These are phyloP conservation scores for Caenorhabditis parvicauda DNA, from an alignment of 2,888 invertebrate genomes.

Conservation along the genomic window DNA sequence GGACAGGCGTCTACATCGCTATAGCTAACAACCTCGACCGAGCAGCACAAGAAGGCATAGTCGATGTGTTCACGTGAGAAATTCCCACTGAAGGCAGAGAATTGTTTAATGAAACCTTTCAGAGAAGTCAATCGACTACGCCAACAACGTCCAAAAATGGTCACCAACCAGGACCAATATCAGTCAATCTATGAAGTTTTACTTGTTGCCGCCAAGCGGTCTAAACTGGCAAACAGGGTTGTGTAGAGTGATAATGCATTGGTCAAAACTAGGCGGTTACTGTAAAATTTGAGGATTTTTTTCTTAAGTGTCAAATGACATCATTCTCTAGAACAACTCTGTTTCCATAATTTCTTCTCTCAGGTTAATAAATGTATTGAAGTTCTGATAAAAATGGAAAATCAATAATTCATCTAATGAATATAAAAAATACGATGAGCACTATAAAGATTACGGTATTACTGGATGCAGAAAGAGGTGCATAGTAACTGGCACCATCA, in stretches of 20 bases:
- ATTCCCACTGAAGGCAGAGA: too few relatives aligned
- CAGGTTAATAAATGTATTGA: neutral
- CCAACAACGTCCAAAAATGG: slow-evolving; percentile 26
- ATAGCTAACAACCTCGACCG: slow-evolving; percentile 23
- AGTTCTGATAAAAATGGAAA: too few relatives aligned
- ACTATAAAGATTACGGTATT: too few relatives aligned
- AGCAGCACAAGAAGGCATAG: slow-evolving; percentile 26
- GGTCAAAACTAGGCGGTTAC: neutral
- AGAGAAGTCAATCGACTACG: too few relatives aligned
- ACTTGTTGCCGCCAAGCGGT: neutral
- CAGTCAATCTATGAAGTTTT: slow-evolving; percentile 23
- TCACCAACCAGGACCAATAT: slow-evolving; percentile 21
- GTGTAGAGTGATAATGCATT: neutral
- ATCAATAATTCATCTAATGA: too few relatives aligned
- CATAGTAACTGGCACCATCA: slow-evolving; percentile 46
- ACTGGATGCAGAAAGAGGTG: slow-evolving; percentile 22
- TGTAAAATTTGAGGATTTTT: neutral
- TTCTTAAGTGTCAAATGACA: too few relatives aligned
- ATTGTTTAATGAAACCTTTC: too few relatives aligned
- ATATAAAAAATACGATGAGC: too few relatives aligned
- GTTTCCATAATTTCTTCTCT: too few relatives aligned
- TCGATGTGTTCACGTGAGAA: slow-evolving; percentile 37
- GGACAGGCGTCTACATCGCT: slow-evolving; percentile 56
- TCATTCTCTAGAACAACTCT: too few relatives aligned
- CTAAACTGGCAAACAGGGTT: neutral